Conservation (phyloP, 2,113 vertebrate species). For the Myiozetetes cayanensis region DNA sequence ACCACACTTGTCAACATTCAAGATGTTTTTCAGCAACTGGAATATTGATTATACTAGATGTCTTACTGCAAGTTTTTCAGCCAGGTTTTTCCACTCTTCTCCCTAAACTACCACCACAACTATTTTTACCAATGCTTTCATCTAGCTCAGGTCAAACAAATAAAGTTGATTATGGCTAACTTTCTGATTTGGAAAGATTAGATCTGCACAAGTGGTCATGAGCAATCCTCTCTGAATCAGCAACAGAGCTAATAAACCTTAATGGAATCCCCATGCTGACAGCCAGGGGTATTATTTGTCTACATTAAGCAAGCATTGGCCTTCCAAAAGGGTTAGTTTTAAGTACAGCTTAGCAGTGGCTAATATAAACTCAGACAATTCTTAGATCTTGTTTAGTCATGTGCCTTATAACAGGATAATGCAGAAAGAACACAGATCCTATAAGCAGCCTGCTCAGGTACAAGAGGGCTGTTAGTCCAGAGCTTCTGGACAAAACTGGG, state of each 20-base stretch:
- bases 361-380: not conserved
- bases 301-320: not conserved
- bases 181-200: not conserved
- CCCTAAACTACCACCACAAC: not conserved
- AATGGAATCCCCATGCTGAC: not conserved
- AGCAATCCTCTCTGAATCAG: not conserved
- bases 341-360: not conserved
- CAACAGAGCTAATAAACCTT: not conserved
- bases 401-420: not conserved
- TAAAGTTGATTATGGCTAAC: not conserved
- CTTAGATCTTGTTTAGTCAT: not conserved
- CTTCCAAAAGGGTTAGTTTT: not conserved
- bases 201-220: not conserved
- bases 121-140: not conserved
- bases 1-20: not conserved
- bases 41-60: not conserved
- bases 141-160: not conserved
- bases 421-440: not conserved
- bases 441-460: not conserved
- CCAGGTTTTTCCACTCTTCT: not conserved
- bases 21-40: not conserved
- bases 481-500: not conserved
- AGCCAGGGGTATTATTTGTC: not conserved
- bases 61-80: not conserved
- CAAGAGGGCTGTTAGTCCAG: not conserved